Percentiles rank a stretch among this genome's conserved stretches.
Conservation (phyloP, 2,797 vertebrate species). For the Catharus ustulatus region DNA sequence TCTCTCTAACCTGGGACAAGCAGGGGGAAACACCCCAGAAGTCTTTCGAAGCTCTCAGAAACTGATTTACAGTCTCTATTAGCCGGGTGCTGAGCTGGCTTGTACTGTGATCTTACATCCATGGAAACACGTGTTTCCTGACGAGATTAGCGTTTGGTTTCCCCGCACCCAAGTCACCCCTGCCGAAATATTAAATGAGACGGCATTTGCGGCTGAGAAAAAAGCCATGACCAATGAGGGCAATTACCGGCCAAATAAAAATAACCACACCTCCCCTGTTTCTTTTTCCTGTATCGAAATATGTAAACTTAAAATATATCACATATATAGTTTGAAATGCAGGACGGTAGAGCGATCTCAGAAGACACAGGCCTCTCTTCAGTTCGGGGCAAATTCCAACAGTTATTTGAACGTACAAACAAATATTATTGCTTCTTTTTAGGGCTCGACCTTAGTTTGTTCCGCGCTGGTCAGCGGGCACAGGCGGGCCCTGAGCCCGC, state of each 20-base stretch:
- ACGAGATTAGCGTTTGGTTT: fast-evolving
- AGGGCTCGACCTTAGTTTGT: fast-evolving
- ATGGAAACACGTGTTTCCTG: neutral
- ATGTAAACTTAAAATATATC: fast-evolving
- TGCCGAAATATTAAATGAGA: neutral
- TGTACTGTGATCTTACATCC: fast-evolving
- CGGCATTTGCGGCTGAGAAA: neutral
- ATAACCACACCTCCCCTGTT: neutral
- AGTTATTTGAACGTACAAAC: neutral
- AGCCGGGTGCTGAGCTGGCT: neutral
- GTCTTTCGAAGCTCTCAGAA: neutral
- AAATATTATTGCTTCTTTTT: neutral
- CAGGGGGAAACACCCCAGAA: neutral
- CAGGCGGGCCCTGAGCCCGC: no score
- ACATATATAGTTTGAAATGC: fast-evolving
- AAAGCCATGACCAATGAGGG: neutral
- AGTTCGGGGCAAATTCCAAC: neutral
- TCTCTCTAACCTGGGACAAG: neutral
- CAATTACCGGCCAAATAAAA: neutral
- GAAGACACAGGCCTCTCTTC: neutral
- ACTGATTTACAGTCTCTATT: neutral
- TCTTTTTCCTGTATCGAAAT: neutral
- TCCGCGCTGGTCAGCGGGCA: neutral
- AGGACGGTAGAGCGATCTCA: fast-evolving
- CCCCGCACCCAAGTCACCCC: neutral